Evolutionary conservation across 2,888 invertebrate species (phyloP).

Genomic region (Pachydiplax longipennis): DNA sequence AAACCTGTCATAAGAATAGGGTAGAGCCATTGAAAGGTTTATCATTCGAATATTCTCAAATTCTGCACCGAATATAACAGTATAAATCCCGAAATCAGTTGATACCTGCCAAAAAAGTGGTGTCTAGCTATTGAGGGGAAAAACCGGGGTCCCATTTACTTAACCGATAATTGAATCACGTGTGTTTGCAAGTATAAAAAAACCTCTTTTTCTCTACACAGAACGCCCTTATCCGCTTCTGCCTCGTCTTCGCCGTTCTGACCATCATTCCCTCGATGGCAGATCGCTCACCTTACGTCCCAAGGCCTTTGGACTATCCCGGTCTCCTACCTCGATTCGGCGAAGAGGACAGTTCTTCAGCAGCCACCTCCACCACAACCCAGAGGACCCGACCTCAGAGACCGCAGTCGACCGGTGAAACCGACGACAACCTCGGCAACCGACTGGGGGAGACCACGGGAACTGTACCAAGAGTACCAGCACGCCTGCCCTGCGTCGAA

Average conservation of each 20-base stretch:
- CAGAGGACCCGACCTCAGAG: background rate
- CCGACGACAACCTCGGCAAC: background rate
- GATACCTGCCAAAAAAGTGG: too few relatives aligned
- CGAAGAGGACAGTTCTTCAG: background rate
- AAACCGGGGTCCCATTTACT: too few relatives aligned
- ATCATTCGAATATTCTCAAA: too few relatives aligned
- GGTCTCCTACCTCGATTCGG: background rate
- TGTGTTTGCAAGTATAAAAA: too few relatives aligned
- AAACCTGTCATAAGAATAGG: too few relatives aligned
- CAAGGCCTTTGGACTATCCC: background rate
- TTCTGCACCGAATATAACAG: too few relatives aligned
- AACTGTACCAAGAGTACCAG: too few relatives aligned
- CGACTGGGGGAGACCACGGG: background rate
- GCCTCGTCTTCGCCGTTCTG: background rate
- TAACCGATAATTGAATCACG: too few relatives aligned
- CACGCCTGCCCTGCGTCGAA: background rate
- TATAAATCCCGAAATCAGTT: too few relatives aligned
- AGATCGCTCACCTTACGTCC: background rate
- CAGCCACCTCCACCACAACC: background rate
- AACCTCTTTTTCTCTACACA: background rate
- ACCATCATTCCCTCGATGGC: background rate
- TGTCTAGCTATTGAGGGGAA: too few relatives aligned
- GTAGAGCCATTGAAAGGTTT: too few relatives aligned
- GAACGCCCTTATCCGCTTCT: background rate
- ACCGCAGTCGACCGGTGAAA: background rate